Evolutionary conservation across 2,113 vertebrate genomes (phyloP).

Genomic region (Vulpes ferrilata): DNA sequence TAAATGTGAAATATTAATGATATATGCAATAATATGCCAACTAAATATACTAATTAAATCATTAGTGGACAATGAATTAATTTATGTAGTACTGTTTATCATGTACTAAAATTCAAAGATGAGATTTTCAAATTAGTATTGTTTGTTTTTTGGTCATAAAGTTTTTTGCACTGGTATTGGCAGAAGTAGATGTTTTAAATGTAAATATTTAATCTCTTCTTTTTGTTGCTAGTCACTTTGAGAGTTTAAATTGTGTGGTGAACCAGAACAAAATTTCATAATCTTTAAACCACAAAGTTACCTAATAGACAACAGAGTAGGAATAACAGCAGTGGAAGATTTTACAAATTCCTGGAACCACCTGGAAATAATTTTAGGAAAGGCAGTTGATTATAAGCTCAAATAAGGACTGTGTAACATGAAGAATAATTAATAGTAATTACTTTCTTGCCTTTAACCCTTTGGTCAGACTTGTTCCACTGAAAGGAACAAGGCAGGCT

Average conservation of each 20-base stretch:
- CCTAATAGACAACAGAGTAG: conserved; percentile 1
- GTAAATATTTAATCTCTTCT: conserved; percentile 55
- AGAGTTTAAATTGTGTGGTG: conserved; percentile 57
- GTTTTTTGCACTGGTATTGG: not conserved
- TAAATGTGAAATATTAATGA: conserved; percentile 1
- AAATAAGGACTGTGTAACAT: not conserved
- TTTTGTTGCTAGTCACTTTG: conserved; percentile 36
- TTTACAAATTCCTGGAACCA: not conserved
- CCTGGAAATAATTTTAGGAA: conserved; percentile 54
- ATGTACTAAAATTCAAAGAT: not conserved
- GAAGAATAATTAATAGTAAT: conserved; percentile 53
- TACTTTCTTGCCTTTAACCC: conserved; percentile 50
- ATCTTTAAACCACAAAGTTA: conserved; percentile 62
- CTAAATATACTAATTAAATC: too few relatives aligned
- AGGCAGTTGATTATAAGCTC: not conserved
- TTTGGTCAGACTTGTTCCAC: not conserved
- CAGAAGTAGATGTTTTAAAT: not conserved
- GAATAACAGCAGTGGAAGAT: conserved; percentile 11
- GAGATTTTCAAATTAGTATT: conserved; percentile 41
- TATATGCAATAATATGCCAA: not conserved
- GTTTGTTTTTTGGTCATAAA: not conserved
- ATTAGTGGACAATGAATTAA: not conserved
- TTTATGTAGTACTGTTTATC: not conserved
- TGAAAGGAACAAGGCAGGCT: conserved; percentile 9
- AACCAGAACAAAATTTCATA: conserved; percentile 57